Percentiles rank a stretch among this genome's conserved stretches.
These are phyloP conservation scores for Stigmatopora argus DNA, from an alignment of 2,113 vertebrate species.

Conservation along the genomic window DNA sequence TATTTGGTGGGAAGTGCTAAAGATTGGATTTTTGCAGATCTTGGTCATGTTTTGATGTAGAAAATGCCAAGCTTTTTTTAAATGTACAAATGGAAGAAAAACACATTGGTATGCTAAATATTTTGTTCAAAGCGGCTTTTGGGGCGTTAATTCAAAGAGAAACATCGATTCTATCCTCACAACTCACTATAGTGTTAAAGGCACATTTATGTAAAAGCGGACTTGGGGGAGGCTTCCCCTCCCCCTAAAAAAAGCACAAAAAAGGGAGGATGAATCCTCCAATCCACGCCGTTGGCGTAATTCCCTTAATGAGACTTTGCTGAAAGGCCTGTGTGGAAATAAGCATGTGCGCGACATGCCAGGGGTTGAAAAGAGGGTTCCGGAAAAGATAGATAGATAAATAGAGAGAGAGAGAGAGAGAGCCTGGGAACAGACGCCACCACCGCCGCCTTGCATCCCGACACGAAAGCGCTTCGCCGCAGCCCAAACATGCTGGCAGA, in stretches of 20 bases:
- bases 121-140: no score
- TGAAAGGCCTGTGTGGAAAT: constrained; percentile 41
- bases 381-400: constrained; percentile 29
- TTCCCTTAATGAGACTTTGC: constrained; percentile 58
- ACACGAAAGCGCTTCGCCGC: constrained; percentile 45
- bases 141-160: not conserved
- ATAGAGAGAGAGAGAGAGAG: constrained; percentile 26
- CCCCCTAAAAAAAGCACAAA: not conserved
- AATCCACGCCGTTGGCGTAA: constrained; percentile 51
- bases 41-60: no score
- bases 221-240: constrained; percentile 22
- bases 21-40: no score
- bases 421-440: constrained; percentile 52
- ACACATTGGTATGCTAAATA: no score
- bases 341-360: constrained; percentile 33
- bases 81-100: no score
- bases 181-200: constrained; percentile 4
- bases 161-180: not conserved
- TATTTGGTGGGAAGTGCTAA: no score
- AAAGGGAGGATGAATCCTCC: constrained; percentile 39
- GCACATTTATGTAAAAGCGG: constrained; percentile 23
- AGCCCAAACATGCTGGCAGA: constrained; percentile 54
- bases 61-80: no score
- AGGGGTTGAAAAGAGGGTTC: constrained; percentile 37
- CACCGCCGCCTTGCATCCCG: constrained; percentile 30